These are phyloP conservation scores for Gambelia wislizenii DNA, from an alignment of 2,797 vertebrate species.

Conservation along the genomic window DNA sequence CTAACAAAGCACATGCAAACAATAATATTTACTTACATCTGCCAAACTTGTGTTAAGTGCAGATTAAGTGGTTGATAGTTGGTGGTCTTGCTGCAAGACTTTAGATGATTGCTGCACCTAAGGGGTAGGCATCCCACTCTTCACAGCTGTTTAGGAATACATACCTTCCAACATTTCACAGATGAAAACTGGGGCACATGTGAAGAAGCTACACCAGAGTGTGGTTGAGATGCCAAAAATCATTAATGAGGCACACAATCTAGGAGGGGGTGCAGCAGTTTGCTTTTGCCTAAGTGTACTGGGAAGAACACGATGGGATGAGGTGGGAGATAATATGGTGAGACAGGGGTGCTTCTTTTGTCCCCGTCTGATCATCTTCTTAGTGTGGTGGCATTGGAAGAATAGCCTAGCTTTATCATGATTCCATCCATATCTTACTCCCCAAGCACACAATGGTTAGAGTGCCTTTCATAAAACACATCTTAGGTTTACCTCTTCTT, in stretches of 20 bases:
- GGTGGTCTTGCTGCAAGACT: neutral
- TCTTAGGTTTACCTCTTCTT: neutral
- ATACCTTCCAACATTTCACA: neutral
- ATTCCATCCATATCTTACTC: neutral
- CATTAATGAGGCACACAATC: too few species aligned
- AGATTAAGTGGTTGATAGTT: neutral
- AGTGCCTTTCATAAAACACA: neutral
- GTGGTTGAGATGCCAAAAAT: too few species aligned
- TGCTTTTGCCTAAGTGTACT: too few species aligned
- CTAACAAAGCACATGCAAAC: neutral
- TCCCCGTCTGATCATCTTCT: too few species aligned
- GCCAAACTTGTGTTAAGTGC: neutral
- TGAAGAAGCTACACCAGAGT: too few species aligned
- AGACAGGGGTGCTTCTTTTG: too few species aligned
- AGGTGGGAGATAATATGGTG: too few species aligned
- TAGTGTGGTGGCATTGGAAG: neutral
- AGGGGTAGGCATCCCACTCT: neutral
- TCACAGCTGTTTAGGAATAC: constrained; percentile 6
- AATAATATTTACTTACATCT: neutral
- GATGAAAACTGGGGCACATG: too few species aligned
- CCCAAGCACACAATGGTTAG: neutral
- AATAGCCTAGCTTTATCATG: neutral
- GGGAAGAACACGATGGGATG: too few species aligned
- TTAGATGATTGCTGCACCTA: neutral
- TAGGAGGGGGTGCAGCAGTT: too few species aligned